Conservation (phyloP, 2,888 invertebrate genomes). For the Drosophila ochracea region DNA sequence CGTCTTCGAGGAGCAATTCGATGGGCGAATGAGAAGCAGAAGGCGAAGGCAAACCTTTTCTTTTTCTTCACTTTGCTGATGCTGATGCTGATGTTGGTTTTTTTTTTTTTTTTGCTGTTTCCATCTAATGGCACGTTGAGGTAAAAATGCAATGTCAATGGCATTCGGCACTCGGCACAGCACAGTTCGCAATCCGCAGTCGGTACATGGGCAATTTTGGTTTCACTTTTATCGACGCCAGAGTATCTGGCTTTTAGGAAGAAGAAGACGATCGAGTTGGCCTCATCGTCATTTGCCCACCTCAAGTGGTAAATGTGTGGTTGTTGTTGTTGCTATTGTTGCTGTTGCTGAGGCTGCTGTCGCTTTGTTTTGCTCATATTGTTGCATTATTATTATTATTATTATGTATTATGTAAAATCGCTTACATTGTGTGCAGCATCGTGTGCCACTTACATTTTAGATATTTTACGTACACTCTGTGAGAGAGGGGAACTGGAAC, state of each 20-base stretch:
- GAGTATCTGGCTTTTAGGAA: constrained; percentile 61
- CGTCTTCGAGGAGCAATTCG: constrained; percentile 37
- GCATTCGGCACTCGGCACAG: constrained; percentile 58
- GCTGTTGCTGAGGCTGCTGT: constrained; percentile 28
- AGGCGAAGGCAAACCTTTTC: constrained; percentile 54
- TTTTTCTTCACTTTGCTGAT: constrained; percentile 37
- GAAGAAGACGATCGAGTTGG: constrained; percentile 65
- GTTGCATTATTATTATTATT: constrained; percentile 68
- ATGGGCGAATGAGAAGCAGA: constrained; percentile 29
- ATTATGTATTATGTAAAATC: constrained; percentile 71
- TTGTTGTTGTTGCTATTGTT: constrained; percentile 23
- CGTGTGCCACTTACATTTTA: constrained; percentile 70
- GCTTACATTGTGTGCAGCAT: constrained; percentile 67
- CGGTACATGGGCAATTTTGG: constrained; percentile 70
- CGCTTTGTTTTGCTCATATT: constrained; percentile 60
- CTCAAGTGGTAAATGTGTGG: constrained; percentile 70
- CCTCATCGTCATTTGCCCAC: constrained; percentile 49
- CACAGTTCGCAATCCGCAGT: constrained; percentile 13
- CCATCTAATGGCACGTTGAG: constrained; percentile 69
- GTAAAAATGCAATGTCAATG: constrained; percentile 82
- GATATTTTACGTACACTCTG: constrained; percentile 11
- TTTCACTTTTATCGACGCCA: constrained; percentile 82
- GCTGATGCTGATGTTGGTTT: constrained; percentile 44
- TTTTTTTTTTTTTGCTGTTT: constrained; percentile 57
- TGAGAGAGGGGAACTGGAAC: constrained; percentile 36